phyloP scores from a whole-genome alignment of 1,140 invertebrate species.

The Drosophila persimilis region DNA sequence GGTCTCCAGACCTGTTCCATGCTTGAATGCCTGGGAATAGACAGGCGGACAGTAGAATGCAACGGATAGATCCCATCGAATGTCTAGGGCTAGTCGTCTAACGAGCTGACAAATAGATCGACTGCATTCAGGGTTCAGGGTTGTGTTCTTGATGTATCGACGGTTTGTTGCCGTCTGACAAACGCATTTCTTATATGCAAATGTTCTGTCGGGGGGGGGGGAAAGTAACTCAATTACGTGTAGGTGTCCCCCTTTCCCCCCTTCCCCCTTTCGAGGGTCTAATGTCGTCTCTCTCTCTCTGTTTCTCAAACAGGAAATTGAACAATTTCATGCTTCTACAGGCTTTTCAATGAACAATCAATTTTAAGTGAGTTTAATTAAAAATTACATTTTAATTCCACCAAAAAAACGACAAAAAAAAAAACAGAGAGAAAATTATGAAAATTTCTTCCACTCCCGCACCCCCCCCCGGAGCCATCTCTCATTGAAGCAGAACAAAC shows the following conservation, averaged over 20 bases:
- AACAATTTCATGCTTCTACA: slow-evolving; percentile 70
- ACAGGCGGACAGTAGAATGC: slow-evolving; percentile 15
- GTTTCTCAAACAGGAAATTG: slow-evolving; percentile 60
- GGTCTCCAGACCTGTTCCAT: slow-evolving; percentile 46
- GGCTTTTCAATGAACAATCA: slow-evolving; percentile 54
- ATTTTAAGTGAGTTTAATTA: slow-evolving; percentile 74
- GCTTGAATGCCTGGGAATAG: slow-evolving; percentile 69
- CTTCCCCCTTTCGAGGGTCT: not conserved
- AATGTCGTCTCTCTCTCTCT: slow-evolving; percentile 2
- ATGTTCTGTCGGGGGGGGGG: not conserved
- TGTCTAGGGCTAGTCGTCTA: slow-evolving; percentile 42
- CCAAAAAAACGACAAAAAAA: not conserved
- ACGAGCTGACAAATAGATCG: slow-evolving; percentile 73
- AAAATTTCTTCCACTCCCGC: slow-evolving; percentile 27
- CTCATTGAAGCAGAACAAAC: slow-evolving; percentile 72
- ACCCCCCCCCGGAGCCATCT: not conserved
- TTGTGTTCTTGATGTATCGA: slow-evolving; percentile 55
- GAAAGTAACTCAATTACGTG: slow-evolving; percentile 14
- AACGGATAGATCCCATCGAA: slow-evolving; percentile 4
- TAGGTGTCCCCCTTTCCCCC: slow-evolving; percentile 6
- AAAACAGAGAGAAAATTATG: slow-evolving; percentile 33
- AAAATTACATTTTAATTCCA: slow-evolving; percentile 75
- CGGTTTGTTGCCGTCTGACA: slow-evolving; percentile 51
- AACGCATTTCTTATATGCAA: slow-evolving; percentile 31
- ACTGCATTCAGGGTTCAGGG: slow-evolving; percentile 37